Evolutionary conservation across 2,888 invertebrate species (phyloP).

Genomic region (Cheilosia soror): DNA sequence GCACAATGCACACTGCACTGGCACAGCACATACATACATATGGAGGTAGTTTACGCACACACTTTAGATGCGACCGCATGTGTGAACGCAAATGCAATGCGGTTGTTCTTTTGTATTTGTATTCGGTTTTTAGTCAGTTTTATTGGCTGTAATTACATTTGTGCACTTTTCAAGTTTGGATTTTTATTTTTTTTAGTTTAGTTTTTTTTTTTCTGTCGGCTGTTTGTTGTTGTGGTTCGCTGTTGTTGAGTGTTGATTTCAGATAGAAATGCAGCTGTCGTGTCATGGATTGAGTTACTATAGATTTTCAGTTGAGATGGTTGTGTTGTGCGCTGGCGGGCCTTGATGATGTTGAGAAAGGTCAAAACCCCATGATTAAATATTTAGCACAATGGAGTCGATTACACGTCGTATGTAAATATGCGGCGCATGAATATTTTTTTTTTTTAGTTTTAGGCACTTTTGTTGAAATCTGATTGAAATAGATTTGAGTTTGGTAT

Average conservation of each 20-base stretch:
- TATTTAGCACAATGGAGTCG: slow-evolving; percentile 36
- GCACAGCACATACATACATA: not conserved
- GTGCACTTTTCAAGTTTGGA: slow-evolving; percentile 62
- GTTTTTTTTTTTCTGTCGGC: not conserved
- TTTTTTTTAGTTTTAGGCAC: not conserved
- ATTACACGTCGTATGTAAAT: slow-evolving; percentile 18
- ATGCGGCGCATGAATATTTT: not conserved
- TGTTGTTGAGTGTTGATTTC: slow-evolving; percentile 51
- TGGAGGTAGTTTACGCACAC: not conserved
- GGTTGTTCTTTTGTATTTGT: slow-evolving; percentile 49
- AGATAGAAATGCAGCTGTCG: slow-evolving; percentile 59
- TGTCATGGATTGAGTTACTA: slow-evolving; percentile 54
- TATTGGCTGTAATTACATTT: slow-evolving; percentile 68
- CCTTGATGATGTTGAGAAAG: slow-evolving; percentile 59
- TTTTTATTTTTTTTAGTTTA: slow-evolving; percentile 12
- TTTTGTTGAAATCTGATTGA: not conserved
- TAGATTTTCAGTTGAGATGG: slow-evolving; percentile 21
- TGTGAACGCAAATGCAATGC: slow-evolving; percentile 36
- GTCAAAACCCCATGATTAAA: slow-evolving; percentile 52
- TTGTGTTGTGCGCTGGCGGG: not conserved
- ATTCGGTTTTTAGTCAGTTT: slow-evolving; percentile 59
- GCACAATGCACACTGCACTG: too few species aligned
- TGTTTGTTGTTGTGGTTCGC: slow-evolving; percentile 39
- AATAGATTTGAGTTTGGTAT: not conserved
- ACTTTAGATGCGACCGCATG: slow-evolving; percentile 9